A percentile compares a stretch with the other conserved stretches of the same genome.
These are phyloP conservation scores for Dicroscelio sp. DNA, from an alignment of 2,888 invertebrate species.

Conservation along the genomic window DNA sequence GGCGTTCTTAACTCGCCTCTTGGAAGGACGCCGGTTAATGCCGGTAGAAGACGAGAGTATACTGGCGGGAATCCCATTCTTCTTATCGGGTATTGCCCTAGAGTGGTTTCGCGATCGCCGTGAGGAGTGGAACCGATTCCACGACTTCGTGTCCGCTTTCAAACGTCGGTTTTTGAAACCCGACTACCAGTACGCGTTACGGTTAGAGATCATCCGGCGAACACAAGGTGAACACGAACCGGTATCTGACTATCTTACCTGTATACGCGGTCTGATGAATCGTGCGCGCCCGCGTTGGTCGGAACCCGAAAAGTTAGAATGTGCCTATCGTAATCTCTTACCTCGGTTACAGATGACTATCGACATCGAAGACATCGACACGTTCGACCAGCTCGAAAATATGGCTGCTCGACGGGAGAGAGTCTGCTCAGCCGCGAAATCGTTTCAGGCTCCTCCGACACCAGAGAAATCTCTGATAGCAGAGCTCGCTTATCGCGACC, in stretches of 20 bases:
- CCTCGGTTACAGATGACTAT: neutral
- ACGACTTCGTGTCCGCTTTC: neutral
- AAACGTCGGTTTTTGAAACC: neutral
- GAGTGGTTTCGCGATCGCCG: slow-evolving; percentile 31
- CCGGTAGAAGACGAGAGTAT: neutral
- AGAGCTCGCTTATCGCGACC: neutral
- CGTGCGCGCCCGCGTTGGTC: slow-evolving; percentile 3
- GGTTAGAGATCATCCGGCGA: neutral
- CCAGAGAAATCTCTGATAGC: neutral
- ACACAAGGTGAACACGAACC: slow-evolving; percentile 8
- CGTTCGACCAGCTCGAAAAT: neutral
- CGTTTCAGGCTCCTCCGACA: neutral
- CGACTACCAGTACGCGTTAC: slow-evolving; percentile 14
- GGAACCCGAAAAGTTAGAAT: neutral
- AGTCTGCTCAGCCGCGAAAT: neutral
- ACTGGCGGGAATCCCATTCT: slow-evolving; percentile 18
- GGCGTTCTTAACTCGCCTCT: neutral
- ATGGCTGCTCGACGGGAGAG: neutral
- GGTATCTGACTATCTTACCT: neutral
- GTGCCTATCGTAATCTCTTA: neutral
- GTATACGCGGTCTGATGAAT: slow-evolving; percentile 25
- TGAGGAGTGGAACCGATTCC: neutral
- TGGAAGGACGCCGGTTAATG: slow-evolving; percentile 19
- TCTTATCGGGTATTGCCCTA: slow-evolving; percentile 21
- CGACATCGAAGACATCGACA: neutral